Evolutionary conservation across 2,888 invertebrate species (phyloP), one percentile per base, ranked within the genome.

Genomic region (Torymus tubicola): DNA sequence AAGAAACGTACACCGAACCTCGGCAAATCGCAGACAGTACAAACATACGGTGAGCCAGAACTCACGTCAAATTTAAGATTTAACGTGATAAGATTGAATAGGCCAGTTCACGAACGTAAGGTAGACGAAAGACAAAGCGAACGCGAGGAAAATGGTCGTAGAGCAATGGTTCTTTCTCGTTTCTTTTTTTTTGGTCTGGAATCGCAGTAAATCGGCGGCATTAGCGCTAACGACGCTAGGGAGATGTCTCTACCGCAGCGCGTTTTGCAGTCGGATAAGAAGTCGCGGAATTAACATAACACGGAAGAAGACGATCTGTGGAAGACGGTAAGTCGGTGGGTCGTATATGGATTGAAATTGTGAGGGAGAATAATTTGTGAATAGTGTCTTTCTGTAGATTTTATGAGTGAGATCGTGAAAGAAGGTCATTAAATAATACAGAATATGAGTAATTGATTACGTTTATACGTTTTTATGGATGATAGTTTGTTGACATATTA

Each of bases 211-310:
- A 58, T 16, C 18, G 31, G 11, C 57, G 18, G 50, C 69, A 18
- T 42, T 60, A 50, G 14, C 21, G 16, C 13, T 50, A 70, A 70
- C 58, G 58, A 70, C 42, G 50, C 70, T 31, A 2, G 14, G 1
- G 14, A 11, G 31, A 57, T 21, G 53, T 21, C 67, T 16, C 16
- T 21, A 21, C 2, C 18, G 13, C n/a, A 21, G 50, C 18, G 2
- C 18, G n/a, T 16, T 69, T 57, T 57, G 21, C 21, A 31, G n/a
- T 16, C 0, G 14, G 60, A n/a, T 64, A 64, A 64, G 50, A 64
- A 64, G 42, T 50, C n/a, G 42, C 16, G 42, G 42, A 64, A 64
- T 64, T 64, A 64, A 42, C 50, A 42, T 64, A 64, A 64, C 16
- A 42, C 11, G 57, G 16, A 57, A 57, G 16, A n/a, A 57, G 57